Evolutionary conservation across 2,888 invertebrate species (phyloP), one percentile per base, ranked within the genome.

Genomic region (Pachymerium ferrugineum): DNA sequence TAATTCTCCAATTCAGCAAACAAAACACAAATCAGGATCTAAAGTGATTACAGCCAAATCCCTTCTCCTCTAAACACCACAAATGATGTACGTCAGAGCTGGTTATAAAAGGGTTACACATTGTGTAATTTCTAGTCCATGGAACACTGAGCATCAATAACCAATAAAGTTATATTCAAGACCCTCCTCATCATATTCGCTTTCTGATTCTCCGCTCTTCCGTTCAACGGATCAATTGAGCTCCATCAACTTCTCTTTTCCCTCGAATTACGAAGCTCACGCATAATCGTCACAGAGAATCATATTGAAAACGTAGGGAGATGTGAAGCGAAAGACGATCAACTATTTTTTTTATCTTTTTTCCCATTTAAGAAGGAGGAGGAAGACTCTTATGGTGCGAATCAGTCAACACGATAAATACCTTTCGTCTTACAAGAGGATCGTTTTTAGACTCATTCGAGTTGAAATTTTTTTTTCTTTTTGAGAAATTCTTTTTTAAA

Each of bases 61-160:
- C 62, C 62, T 62, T 54, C 28, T 62, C 22, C 62, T 14, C 62
- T 28, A 6, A 25, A 12, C 6, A n/a, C n/a, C n/a, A n/a, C 25
- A 62, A 8, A 28, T 28, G 10, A 47, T 28, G 8, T 62, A 62
- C 62, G 25, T 62, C 28, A 62, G 22, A 22, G 3, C 3, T 5
- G 28, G 62, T 62, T 28, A 62, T 62, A 62, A 62, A 62, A 62
- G 62, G 28, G 62, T 28, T 62, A 62, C 62, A 62, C 62, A 22
- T 62, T 28, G 62, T n/a, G 62, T 62, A 62, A 62, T 62, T 62
- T 62, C 62, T 62, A 62, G 62, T 62, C 25, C 62, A 62, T n/a
- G 62, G 62, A 62, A 62, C 62, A 62, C 62, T 62, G 62, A 62
- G 62, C 62, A 62, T 62, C 62, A 62, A 62, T 62, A 62, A 62